Evolutionary conservation across 1,140 invertebrate genomes (phyloP).

Genomic region (Drosophila arawakana): DNA sequence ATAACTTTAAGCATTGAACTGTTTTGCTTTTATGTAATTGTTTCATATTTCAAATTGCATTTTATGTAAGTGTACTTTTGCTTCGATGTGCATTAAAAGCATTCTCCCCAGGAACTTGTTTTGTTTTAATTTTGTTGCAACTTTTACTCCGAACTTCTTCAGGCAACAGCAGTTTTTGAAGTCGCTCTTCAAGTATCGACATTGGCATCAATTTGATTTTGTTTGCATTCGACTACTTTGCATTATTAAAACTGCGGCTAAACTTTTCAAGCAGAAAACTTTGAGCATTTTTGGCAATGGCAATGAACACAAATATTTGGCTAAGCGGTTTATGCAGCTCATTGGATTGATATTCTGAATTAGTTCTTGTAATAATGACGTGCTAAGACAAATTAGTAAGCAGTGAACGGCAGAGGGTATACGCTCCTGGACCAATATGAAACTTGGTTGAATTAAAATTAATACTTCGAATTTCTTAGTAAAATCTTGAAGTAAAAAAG

Average conservation of each 20-base stretch:
- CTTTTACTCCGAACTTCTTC: conserved; percentile 54
- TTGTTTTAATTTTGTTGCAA: conserved; percentile 70
- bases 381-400: conserved; percentile 15
- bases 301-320: conserved; percentile 35
- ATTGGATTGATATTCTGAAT: conserved; percentile 72
- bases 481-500: no score
- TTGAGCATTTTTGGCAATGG: conserved; percentile 29
- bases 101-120: conserved; percentile 4
- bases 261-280: conserved; percentile 62
- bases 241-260: conserved; percentile 65
- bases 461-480: no score
- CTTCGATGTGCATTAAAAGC: background rate
- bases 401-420: background rate
- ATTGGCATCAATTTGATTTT: conserved; percentile 70
- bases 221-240: conserved; percentile 58
- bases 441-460: background rate
- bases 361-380: conserved; percentile 38
- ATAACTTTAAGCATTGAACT: background rate
- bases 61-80: conserved; percentile 3
- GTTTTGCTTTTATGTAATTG: background rate
- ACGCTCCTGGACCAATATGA: background rate
- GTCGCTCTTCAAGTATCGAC: conserved; percentile 68
- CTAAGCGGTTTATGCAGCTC: conserved; percentile 51
- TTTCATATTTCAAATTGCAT: background rate
- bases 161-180: conserved; percentile 61